These are phyloP conservation scores for Eutrigla gurnardus DNA, from an alignment of 2,797 vertebrate genomes.

Conservation along the genomic window DNA sequence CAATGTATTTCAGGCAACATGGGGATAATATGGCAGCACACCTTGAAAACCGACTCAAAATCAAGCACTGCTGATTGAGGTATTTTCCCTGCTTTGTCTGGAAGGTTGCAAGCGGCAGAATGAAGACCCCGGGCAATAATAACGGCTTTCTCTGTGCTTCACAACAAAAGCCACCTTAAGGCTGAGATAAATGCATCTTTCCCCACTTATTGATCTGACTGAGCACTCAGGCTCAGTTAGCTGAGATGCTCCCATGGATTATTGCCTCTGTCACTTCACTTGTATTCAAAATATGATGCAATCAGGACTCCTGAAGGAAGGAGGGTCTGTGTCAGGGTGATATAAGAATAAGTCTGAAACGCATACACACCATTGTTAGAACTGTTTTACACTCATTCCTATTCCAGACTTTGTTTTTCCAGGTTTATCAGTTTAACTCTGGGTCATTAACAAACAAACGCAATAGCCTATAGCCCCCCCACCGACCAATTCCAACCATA, in stretches of 20 bases:
- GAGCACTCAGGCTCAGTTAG: conserved; percentile 76
- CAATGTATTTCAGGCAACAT: neutral
- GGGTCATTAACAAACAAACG: neutral
- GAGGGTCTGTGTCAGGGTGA: neutral
- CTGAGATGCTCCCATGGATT: conserved; percentile 60
- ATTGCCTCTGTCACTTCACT: conserved; percentile 46
- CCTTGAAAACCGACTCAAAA: conserved; percentile 3
- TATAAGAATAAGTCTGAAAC: neutral
- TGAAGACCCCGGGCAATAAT: neutral
- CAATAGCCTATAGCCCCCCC: no score
- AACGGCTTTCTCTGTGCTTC: conserved; percentile 27
- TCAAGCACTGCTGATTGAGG: neutral
- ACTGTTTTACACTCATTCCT: neutral
- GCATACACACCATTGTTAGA: neutral
- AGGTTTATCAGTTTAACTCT: neutral
- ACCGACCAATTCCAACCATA: neutral
- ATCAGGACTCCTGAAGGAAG: conserved; percentile 26
- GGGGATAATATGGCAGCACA: neutral
- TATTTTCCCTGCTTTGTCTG: neutral
- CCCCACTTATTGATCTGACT: conserved; percentile 80
- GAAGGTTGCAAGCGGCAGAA: conserved; percentile 14
- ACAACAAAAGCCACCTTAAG: conserved; percentile 79
- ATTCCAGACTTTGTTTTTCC: neutral
- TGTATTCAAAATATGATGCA: conserved; percentile 55
- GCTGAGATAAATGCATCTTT: conserved; percentile 66